phyloP scores from a whole-genome alignment of 2,888 invertebrate genomes.

The Lissonota sp. region DNA sequence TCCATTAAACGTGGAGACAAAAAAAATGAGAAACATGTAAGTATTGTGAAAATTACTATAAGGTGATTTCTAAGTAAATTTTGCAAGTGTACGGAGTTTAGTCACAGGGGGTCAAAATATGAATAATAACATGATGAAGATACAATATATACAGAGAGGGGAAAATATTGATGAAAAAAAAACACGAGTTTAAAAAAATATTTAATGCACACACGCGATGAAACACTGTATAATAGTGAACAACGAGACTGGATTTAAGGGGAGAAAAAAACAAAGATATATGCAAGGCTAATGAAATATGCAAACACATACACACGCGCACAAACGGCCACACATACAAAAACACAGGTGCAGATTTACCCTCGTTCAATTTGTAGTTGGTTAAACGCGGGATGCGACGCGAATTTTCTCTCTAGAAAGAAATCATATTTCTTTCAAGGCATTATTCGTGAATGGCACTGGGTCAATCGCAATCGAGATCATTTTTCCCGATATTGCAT shows the following conservation, averaged over 20 bases:
- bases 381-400: slow-evolving; percentile 60
- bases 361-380: slow-evolving; percentile 76
- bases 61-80: slow-evolving; percentile 70
- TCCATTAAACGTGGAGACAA: too few relatives aligned
- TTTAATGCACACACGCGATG: slow-evolving; percentile 55
- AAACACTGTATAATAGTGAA: slow-evolving; percentile 68
- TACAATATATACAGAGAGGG: slow-evolving; percentile 51
- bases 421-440: slow-evolving; percentile 13
- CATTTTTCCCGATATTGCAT: slow-evolving; percentile 73
- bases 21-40: slow-evolving; percentile 68
- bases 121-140: slow-evolving; percentile 54
- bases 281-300: slow-evolving; percentile 23
- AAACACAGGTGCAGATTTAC: slow-evolving; percentile 72
- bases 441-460: background rate
- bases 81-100: slow-evolving; percentile 67
- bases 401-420: too few relatives aligned
- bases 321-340: slow-evolving; percentile 67
- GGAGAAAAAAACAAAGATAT: slow-evolving; percentile 42
- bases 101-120: slow-evolving; percentile 70
- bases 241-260: slow-evolving; percentile 67
- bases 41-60: slow-evolving; percentile 71
- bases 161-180: slow-evolving; percentile 63
- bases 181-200: slow-evolving; percentile 59
- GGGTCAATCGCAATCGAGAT: background rate
- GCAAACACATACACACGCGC: slow-evolving; percentile 24